phyloP scores from a whole-genome alignment of 2,797 vertebrate species.

The Platalea minor region DNA sequence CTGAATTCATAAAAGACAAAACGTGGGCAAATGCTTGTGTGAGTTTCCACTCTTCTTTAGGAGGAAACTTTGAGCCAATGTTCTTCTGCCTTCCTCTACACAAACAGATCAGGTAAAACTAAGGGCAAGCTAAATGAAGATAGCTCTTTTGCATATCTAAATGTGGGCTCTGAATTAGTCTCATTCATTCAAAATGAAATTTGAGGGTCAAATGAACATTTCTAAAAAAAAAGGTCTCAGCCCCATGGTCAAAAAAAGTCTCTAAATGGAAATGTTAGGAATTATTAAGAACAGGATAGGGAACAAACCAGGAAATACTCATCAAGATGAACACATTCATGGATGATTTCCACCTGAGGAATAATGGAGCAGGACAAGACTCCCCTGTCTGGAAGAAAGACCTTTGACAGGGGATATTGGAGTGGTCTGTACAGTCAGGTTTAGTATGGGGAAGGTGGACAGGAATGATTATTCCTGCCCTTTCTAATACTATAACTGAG shows the following conservation, averaged over 20 bases:
- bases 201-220: not conserved
- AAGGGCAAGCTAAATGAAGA: not conserved
- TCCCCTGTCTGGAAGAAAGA: not conserved
- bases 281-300: not conserved
- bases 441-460: not conserved
- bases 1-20: not conserved
- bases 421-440: not conserved
- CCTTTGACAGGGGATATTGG: not conserved
- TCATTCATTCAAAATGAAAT: not conserved
- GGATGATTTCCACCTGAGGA: not conserved
- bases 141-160: not conserved
- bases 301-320: not conserved
- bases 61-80: not conserved
- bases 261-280: not conserved
- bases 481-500: not conserved
- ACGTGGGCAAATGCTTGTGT: not conserved
- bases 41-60: not conserved
- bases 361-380: not conserved
- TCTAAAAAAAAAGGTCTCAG: not conserved
- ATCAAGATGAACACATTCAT: not conserved
- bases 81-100: not conserved
- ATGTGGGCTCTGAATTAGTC: not conserved
- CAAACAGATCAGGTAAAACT: not conserved
- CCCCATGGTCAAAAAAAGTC: not conserved
- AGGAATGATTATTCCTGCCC: not conserved